phyloP scores from a whole-genome alignment of 2,113 vertebrate genomes.

The Lamprotornis superbus region DNA sequence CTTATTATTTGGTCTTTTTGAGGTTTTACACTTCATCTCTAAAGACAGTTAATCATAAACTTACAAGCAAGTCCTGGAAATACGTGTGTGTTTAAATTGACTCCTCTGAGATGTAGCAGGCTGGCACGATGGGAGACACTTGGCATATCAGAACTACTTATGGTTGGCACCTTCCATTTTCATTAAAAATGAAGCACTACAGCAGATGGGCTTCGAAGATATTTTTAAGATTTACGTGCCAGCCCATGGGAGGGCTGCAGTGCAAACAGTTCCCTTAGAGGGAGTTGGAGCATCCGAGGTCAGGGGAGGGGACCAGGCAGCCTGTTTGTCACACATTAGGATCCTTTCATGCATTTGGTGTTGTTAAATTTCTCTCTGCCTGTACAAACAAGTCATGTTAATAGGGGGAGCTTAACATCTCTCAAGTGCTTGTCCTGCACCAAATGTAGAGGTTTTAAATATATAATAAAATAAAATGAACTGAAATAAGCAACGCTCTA shows the following conservation, averaged over 20 bases:
- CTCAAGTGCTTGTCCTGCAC: conserved; percentile 13
- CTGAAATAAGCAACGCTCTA: not conserved
- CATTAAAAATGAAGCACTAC: conserved; percentile 71
- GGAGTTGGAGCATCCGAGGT: not conserved
- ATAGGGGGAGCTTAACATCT: not conserved
- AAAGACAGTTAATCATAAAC: conserved; percentile 7
- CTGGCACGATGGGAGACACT: not conserved
- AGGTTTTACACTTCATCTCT: not conserved
- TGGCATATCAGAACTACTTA: conserved; percentile 33
- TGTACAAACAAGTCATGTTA: conserved; percentile 52
- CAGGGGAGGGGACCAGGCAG: conserved; percentile 45
- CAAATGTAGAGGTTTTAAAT: not conserved
- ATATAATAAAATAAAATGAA: not conserved
- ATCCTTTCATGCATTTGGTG: conserved; percentile 52
- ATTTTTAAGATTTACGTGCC: conserved; percentile 69
- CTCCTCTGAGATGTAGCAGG: conserved; percentile 43
- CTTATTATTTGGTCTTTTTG: not conserved
- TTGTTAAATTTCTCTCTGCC: conserved; percentile 51
- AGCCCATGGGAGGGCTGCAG: conserved; percentile 62
- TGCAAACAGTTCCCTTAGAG: conserved; percentile 56
- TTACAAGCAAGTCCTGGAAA: conserved; percentile 34
- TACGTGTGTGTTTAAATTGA: conserved; percentile 16
- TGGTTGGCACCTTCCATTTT: conserved; percentile 58
- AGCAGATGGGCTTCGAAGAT: conserved; percentile 69
- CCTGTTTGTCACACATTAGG: conserved; percentile 57